Conservation (phyloP, 92 coral and sea anemone genomes). For the Epizoanthus rinbou region DNA sequence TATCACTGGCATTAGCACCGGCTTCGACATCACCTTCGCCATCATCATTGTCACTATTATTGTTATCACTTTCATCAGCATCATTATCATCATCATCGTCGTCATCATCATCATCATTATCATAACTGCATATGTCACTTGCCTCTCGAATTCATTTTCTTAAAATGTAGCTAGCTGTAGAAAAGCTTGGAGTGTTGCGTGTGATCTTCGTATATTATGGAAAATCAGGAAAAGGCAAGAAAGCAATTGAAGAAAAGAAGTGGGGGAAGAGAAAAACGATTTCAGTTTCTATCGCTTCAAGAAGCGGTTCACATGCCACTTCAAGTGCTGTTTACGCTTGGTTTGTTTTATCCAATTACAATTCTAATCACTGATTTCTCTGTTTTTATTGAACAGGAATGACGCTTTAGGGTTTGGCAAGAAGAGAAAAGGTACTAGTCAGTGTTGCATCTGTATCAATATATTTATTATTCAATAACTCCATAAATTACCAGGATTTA, state of each 20-base stretch:
- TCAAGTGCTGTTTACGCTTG: too few species aligned
- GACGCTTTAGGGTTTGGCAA: conserved; percentile 27
- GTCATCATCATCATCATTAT: conserved; percentile 23
- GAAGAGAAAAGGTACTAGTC: conserved; percentile 11
- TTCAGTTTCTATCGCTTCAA: too few species aligned
- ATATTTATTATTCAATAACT: too few species aligned
- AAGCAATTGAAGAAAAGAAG: too few species aligned
- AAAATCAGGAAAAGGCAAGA: too few species aligned
- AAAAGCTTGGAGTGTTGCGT: too few species aligned
- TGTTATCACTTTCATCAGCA: background rate
- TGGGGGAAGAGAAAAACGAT: too few species aligned
- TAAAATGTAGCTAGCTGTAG: too few species aligned
- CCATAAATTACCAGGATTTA: background rate
- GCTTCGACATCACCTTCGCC: background rate
- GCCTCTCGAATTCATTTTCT: too few species aligned
- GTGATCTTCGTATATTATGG: too few species aligned
- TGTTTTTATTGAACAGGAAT: conserved; percentile 13
- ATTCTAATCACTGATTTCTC: background rate
- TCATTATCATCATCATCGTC: conserved; percentile 23
- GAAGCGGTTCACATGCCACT: too few species aligned
- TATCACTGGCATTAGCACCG: background rate
- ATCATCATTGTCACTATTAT: background rate
- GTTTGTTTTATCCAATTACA: too few species aligned
- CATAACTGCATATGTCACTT: background rate
- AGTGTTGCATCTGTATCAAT: background rate